Base-by-base conservation (phyloP, 2,888 invertebrate genomes). In the Ecliptopera silaceata region DNA sequence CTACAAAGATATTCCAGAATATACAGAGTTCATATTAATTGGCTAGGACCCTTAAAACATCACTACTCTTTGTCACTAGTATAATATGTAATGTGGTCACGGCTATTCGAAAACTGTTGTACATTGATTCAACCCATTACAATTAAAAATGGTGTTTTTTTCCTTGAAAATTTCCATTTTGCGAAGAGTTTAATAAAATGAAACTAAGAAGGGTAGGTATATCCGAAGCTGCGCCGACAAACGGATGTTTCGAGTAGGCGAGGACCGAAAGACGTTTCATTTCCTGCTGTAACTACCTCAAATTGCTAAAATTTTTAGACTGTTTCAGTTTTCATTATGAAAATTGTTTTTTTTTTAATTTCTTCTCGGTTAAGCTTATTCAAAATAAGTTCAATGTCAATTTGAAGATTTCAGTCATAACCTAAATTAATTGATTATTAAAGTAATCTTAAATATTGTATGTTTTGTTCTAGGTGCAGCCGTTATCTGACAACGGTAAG, bases 191-290 rank as follows among this genome's bases (percentile, higher is more conserved):
- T 71, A 69, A 66, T 69, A 70, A 68, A 73, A 68, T 60, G 65
- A 69, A 70, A 72, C 65, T 63, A n/a, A 68, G 68, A 70, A 65
- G 22, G 22, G 1, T 22, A 65, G 66, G 68, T 65, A 59, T 66
- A 66, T 63, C 61, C 48, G 56, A 49, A 68, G 63, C 69, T 65
- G 73, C 59, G 68, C 48, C 68, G 64, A 67, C 69, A 69, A 72
- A 71, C 70, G 70, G 70, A 71, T 66, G 68, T 69, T 71, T 71
- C 65, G 61, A 75, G 68, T 71, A 68, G 69, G 59, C 69, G 56
- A 38, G 47, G 50, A 45, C 61, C 66, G 66, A 72, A 77, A 76
- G 69, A 73, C 75, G 75, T 76, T 78, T 75, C 66, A 78, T 79
- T 77, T 78, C 75, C 75, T 74, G 65, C 63, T 69, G 57, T 69